A percentile compares a stretch with the other conserved stretches of the same genome.
These are phyloP conservation scores for Lepidochrysops patricia DNA, from an alignment of 2,888 invertebrate genomes.

Conservation along the genomic window DNA sequence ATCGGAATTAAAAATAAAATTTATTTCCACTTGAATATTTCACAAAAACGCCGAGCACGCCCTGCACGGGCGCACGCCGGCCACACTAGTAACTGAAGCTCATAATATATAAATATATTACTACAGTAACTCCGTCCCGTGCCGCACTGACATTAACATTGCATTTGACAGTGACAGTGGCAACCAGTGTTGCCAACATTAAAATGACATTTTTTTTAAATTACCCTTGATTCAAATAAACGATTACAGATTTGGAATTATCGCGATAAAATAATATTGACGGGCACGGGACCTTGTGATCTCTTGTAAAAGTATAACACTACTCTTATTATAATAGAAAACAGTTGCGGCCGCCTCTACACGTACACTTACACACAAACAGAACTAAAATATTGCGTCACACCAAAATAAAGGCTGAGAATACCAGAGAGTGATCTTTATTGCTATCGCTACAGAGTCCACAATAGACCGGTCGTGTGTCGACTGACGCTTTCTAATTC, in stretches of 20 bases:
- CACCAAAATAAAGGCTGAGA: constrained; percentile 35
- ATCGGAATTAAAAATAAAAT: constrained; percentile 72
- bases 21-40: constrained; percentile 70
- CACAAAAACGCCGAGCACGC: constrained; percentile 53
- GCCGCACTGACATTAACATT: neutral
- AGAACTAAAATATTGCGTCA: constrained; percentile 41
- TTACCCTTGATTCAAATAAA: neutral
- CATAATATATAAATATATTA: constrained; percentile 62
- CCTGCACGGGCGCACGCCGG: constrained; percentile 41
- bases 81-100: constrained; percentile 66
- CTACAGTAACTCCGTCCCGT: constrained; percentile 45
- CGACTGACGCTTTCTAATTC: constrained; percentile 68
- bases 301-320: constrained; percentile 66
- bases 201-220: neutral
- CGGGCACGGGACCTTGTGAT: constrained; percentile 54
- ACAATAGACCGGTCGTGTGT: constrained; percentile 47
- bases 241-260: neutral
- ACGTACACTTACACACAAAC: constrained; percentile 40
- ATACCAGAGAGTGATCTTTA: constrained; percentile 46
- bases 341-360: constrained; percentile 61
- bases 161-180: neutral
- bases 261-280: neutral
- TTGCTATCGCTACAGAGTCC: constrained; percentile 62
- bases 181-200: neutral
- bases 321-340: constrained; percentile 66